phyloP scores from a whole-genome alignment of 2,113 vertebrate species.

The Plecotus auritus region DNA sequence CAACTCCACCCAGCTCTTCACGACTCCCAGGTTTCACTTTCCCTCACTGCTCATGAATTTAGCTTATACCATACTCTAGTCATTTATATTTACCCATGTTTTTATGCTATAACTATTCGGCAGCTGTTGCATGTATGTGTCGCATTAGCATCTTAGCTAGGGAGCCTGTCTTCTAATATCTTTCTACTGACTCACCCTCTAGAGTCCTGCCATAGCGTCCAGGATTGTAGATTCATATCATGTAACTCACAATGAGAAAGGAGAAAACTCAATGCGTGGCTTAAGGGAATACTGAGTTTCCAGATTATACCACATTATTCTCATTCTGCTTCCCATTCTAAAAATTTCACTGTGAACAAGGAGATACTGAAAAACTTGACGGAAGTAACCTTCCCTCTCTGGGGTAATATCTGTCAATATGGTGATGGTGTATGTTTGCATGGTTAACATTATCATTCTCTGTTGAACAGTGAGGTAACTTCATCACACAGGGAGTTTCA shows the following conservation, averaged over 20 bases:
- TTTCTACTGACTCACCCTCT: neutral
- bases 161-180: neutral
- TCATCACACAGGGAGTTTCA: neutral
- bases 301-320: neutral
- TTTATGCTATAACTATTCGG: neutral
- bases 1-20: neutral
- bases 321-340: neutral
- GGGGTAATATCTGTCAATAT: too few species aligned
- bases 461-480: too few species aligned
- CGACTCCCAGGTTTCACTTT: neutral
- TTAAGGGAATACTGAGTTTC: neutral
- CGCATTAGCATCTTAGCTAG: neutral
- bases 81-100: neutral
- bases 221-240: neutral
- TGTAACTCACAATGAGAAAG: neutral
- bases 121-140: rapidly evolving
- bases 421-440: neutral
- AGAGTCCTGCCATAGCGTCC: neutral
- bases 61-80: too few species aligned
- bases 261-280: neutral
- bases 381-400: neutral
- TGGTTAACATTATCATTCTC: neutral
- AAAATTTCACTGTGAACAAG: neutral
- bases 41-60: neutral
- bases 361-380: neutral